A percentile compares a stretch with the other conserved stretches of the same genome.
Evolutionary conservation across 2,797 vertebrate genomes (phyloP).

Genomic region (Cynopterus sphinx): DNA sequence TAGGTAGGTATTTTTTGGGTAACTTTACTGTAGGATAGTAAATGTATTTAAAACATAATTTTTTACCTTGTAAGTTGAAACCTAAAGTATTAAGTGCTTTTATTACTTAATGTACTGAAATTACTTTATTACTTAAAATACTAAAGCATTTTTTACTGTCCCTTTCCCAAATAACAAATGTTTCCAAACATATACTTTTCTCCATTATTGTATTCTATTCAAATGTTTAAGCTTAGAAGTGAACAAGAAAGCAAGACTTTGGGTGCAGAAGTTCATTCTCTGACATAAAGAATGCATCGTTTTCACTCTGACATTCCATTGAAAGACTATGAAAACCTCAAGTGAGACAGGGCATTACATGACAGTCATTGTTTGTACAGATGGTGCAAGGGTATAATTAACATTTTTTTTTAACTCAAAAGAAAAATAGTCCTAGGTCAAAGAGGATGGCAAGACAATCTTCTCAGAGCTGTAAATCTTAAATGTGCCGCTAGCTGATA

Average conservation of each 20-base stretch:
- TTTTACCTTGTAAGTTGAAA: slow-evolving; percentile 38
- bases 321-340: slow-evolving; percentile 71
- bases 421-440: slow-evolving; percentile 67
- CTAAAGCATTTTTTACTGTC: neutral
- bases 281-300: slow-evolving; percentile 1
- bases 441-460: slow-evolving; percentile 33
- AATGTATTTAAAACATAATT: neutral
- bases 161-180: neutral
- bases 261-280: slow-evolving; percentile 56
- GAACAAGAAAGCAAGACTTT: neutral
- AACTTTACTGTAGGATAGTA: neutral
- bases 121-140: slow-evolving; percentile 25
- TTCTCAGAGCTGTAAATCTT: slow-evolving; percentile 38
- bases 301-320: slow-evolving; percentile 66
- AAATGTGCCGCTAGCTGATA: slow-evolving; percentile 31
- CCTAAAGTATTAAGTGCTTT: neutral
- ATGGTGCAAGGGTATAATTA: slow-evolving; percentile 76
- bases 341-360: slow-evolving; percentile 26
- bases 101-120: slow-evolving; percentile 11
- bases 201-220: neutral
- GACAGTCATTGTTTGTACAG: slow-evolving; percentile 83
- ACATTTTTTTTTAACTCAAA: slow-evolving; percentile 74
- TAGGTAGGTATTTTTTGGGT: neutral
- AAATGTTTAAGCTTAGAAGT: slow-evolving; percentile 47
- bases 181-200: neutral